Evolutionary conservation across 2,113 vertebrate species (phyloP).

Genomic region (Cebus imitator): DNA sequence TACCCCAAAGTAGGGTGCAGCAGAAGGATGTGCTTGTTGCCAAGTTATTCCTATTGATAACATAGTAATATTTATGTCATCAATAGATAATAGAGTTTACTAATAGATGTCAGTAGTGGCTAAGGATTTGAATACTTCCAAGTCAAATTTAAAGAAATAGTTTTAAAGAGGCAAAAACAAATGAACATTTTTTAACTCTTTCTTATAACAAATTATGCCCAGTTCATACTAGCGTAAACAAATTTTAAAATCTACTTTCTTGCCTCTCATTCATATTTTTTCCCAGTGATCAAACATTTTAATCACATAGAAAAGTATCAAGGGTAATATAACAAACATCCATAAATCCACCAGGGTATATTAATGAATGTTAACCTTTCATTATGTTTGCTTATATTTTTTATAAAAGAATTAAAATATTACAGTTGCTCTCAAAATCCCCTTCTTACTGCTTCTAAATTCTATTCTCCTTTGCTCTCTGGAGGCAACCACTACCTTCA

Average conservation of each 20-base stretch:
- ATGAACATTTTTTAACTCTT: background rate
- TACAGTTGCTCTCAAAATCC: background rate
- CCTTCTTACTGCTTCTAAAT: constrained; percentile 9
- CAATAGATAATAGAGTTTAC: background rate
- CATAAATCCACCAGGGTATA: background rate
- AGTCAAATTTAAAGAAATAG: background rate
- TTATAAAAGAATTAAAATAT: constrained; percentile 26
- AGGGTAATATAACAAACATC: constrained; percentile 24
- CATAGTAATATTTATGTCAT: background rate
- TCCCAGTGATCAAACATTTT: background rate
- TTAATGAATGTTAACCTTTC: constrained; percentile 30
- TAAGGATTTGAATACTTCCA: background rate
- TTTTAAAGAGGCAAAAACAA: constrained; percentile 29
- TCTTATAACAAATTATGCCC: background rate
- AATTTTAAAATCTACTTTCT: background rate
- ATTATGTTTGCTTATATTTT: background rate
- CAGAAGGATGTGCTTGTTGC: background rate
- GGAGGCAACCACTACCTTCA: background rate
- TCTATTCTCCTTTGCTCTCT: background rate
- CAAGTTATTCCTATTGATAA: background rate
- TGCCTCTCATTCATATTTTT: background rate
- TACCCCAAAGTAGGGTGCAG: background rate
- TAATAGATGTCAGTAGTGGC: background rate
- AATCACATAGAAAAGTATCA: background rate
- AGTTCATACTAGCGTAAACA: background rate